Evolutionary conservation across 1,140 invertebrate genomes (phyloP).

Genomic region (Ips typographus): DNA sequence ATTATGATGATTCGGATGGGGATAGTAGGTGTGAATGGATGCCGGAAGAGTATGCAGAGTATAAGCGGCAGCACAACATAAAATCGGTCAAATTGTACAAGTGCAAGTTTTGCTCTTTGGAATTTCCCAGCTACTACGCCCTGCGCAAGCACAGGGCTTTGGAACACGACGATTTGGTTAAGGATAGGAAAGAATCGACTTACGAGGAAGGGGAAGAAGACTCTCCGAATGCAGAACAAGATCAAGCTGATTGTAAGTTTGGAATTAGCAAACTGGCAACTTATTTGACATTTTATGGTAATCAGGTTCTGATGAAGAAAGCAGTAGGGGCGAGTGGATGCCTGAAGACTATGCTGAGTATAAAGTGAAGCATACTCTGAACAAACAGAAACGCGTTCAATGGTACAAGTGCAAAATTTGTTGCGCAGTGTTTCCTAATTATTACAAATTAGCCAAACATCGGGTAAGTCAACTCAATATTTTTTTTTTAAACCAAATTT

Average conservation of each 20-base stretch:
- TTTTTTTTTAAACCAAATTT: neutral
- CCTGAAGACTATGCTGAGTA: conserved; percentile 41
- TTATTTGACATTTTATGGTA: neutral
- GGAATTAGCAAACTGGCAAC: neutral
- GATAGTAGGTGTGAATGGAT: conserved; percentile 36
- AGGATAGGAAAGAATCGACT: conserved; percentile 17
- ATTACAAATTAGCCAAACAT: conserved; percentile 41
- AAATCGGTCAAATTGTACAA: conserved; percentile 11
- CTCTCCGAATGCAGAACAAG: neutral
- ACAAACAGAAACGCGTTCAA: conserved; percentile 28
- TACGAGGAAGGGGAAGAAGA: neutral
- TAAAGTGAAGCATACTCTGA: conserved; percentile 36
- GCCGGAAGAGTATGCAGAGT: conserved; percentile 38
- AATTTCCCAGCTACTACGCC: conserved; percentile 18
- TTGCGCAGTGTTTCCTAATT: conserved; percentile 32
- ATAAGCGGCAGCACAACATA: conserved; percentile 24
- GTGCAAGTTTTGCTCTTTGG: conserved; percentile 23
- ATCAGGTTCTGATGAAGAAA: conserved; percentile 31
- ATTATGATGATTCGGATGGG: conserved; percentile 28
- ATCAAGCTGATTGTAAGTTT: neutral
- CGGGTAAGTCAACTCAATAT: conserved; percentile 20
- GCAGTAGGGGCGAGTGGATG: conserved; percentile 39
- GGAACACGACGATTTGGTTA: conserved; percentile 21
- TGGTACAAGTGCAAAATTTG: conserved; percentile 42
- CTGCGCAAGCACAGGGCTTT: conserved; percentile 28